Percentiles rank a stretch among this genome's conserved stretches.
Evolutionary conservation across 2,113 vertebrate genomes (phyloP).

Genomic region (Nesogale talazaci): DNA sequence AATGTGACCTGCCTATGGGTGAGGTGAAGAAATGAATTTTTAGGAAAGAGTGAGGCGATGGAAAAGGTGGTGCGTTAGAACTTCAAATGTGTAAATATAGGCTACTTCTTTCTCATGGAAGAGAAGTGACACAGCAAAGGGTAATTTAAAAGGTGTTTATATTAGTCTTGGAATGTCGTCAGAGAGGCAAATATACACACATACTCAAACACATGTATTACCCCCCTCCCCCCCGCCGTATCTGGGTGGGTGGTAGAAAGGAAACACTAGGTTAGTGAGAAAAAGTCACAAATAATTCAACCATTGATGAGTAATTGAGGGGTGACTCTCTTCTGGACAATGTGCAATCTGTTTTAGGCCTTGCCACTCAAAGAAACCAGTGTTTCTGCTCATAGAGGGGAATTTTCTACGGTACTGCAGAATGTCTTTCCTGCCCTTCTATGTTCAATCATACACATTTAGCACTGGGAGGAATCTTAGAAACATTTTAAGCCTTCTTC

Average conservation of each 20-base stretch:
- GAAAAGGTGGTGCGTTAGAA: conserved; percentile 49
- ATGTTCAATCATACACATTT: conserved; percentile 46
- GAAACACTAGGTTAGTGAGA: conserved; percentile 60
- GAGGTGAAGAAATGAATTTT: conserved; percentile 15
- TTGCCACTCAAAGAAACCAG: conserved; percentile 65
- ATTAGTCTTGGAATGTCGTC: conserved; percentile 74
- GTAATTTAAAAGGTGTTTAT: conserved; percentile 76
- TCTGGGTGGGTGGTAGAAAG: conserved; percentile 55
- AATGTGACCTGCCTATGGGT: background rate
- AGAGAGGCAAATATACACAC: conserved; percentile 66
- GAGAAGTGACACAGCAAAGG: conserved; percentile 59
- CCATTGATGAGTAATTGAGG: conserved; percentile 62
- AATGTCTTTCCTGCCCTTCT: conserved; percentile 34
- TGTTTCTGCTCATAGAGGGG: conserved; percentile 33
- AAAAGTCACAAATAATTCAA: conserved; percentile 64
- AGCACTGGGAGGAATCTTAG: conserved; percentile 36
- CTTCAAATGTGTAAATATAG: conserved; percentile 51
- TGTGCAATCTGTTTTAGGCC: conserved; percentile 52
- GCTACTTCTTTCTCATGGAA: conserved; percentile 48
- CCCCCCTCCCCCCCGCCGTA: background rate
- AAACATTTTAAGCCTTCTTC: conserved; percentile 62
- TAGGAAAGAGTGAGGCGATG: conserved; percentile 25
- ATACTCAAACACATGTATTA: conserved; percentile 43
- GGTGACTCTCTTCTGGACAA: conserved; percentile 53
- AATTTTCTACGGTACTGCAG: conserved; percentile 7